A percentile compares a stretch with the other conserved stretches of the same genome.
These are phyloP conservation scores for Syrrhaptes paradoxus DNA, from an alignment of 2,113 vertebrate species.

Conservation along the genomic window DNA sequence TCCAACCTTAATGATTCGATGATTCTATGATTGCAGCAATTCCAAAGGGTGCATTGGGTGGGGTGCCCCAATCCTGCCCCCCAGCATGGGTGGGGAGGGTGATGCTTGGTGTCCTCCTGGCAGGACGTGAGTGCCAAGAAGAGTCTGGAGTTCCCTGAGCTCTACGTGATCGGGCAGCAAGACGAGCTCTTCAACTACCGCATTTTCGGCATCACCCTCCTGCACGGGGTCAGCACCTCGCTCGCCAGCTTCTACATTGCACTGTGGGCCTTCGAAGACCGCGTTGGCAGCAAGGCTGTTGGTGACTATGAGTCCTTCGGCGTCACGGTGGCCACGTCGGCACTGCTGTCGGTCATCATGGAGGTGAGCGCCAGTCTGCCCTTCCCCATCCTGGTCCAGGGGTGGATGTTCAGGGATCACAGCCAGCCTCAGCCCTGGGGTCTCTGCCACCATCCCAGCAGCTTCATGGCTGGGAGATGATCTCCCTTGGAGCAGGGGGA, in stretches of 20 bases:
- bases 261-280: conserved; percentile 72
- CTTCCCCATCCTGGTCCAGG: neutral
- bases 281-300: neutral
- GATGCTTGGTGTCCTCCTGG: neutral
- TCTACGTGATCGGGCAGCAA: conserved; percentile 81
- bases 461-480: rapidly evolving
- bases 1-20: too few species aligned
- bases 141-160: conserved; percentile 81
- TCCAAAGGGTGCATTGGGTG: neutral
- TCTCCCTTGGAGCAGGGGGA: neutral
- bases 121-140: conserved; percentile 84
- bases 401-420: neutral
- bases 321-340: conserved; percentile 76
- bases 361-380: conserved; percentile 75
- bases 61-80: neutral
- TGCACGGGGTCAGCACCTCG: conserved; percentile 81
- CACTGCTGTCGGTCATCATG: conserved; percentile 73
- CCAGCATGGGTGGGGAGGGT: neutral
- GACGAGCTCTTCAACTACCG: conserved; percentile 82
- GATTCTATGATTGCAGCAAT: too few species aligned
- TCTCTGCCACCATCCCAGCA: neutral
- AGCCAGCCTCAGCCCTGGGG: neutral
- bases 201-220: conserved; percentile 69
- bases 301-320: conserved; percentile 86
- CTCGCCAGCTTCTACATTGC: conserved; percentile 84